These are phyloP conservation scores for Mnemiopsis leidyi DNA, from an alignment of 37 sponge, comb jelly and placozoan genomes.

Conservation along the genomic window DNA sequence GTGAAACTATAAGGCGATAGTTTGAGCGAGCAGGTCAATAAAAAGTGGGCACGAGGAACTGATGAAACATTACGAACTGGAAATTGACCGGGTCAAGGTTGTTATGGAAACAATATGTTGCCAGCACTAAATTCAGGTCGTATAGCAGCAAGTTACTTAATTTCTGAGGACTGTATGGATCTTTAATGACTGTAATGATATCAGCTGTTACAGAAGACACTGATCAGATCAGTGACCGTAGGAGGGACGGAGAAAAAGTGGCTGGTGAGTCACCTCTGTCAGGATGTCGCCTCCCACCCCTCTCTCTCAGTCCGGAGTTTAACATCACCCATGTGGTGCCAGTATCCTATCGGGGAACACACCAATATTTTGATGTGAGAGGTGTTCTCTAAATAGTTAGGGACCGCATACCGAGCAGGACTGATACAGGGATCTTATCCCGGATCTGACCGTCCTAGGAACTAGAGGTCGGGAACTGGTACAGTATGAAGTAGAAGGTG, in stretches of 20 bases:
- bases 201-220: background rate
- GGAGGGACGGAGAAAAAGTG: background rate
- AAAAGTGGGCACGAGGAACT: too few relatives aligned
- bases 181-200: background rate
- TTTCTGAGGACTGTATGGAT: too few relatives aligned
- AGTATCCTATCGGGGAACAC: too few relatives aligned
- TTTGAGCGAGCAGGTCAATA: background rate
- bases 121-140: too few relatives aligned
- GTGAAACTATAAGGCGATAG: too few relatives aligned
- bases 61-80: too few relatives aligned
- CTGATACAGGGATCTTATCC: too few relatives aligned
- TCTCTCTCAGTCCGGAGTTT: too few relatives aligned
- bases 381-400: background rate
- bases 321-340: too few relatives aligned
- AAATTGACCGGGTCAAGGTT: background rate
- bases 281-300: background rate
- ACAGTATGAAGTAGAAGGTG: background rate
- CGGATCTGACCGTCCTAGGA: background rate
- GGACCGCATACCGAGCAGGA: too few relatives aligned
- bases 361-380: background rate
- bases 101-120: background rate
- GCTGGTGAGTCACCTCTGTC: background rate
- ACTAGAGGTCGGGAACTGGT: background rate
- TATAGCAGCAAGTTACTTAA: background rate
- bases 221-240: background rate